Percentiles rank a stretch among this genome's conserved stretches.
Conservation (phyloP, 2,888 invertebrate species). For the Rhopalosiphum nymphaeae region DNA sequence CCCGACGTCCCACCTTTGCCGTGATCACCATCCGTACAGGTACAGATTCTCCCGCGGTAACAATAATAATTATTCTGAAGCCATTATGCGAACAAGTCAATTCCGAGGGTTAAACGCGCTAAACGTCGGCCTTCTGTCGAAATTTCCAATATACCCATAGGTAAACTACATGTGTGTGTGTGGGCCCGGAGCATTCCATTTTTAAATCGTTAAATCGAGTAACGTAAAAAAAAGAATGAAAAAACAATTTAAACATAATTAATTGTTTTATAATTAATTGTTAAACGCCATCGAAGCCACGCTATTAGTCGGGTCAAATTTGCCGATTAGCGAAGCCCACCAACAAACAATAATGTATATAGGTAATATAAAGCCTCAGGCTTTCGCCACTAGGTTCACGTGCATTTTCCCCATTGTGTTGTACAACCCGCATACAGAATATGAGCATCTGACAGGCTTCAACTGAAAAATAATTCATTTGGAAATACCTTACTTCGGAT, state of each 20-base stretch:
- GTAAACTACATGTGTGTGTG: background rate
- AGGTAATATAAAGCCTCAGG: conserved; percentile 37
- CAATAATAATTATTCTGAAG: conserved; percentile 25
- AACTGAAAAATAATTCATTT: conserved; percentile 32
- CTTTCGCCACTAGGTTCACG: conserved; percentile 22
- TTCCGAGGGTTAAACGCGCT: conserved; percentile 56
- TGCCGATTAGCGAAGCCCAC: conserved; percentile 57
- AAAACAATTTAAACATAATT: conserved; percentile 58
- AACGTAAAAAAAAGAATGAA: background rate
- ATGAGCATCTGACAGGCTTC: conserved; percentile 33
- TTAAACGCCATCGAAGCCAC: conserved; percentile 30
- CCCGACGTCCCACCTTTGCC: background rate
- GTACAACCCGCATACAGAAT: background rate
- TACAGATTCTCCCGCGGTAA: conserved; percentile 10
- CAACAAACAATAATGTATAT: conserved; percentile 52
- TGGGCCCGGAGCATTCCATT: conserved; percentile 21
- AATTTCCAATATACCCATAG: conserved; percentile 19
- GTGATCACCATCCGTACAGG: background rate
- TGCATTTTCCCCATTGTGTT: background rate
- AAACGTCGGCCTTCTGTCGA: conserved; percentile 59
- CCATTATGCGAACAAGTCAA: conserved; percentile 53
- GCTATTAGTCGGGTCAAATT: conserved; percentile 58
- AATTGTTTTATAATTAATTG: conserved; percentile 65
- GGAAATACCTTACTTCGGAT: background rate
- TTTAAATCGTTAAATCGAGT: conserved; percentile 19